Percentiles rank a stretch among this genome's conserved stretches.
Conservation (phyloP, 2,888 invertebrate species). For the Cephus sareptanus region DNA sequence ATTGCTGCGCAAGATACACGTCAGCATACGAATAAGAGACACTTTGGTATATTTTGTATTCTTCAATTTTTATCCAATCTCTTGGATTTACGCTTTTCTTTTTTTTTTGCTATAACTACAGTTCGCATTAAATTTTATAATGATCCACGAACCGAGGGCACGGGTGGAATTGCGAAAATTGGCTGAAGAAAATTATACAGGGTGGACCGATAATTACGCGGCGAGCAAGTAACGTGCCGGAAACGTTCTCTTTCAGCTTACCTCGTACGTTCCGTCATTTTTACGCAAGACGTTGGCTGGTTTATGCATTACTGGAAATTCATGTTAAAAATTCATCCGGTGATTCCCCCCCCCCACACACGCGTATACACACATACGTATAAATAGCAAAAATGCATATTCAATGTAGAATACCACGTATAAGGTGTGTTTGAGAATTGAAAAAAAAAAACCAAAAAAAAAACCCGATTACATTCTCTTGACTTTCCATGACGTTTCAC, state of each 20-base stretch:
- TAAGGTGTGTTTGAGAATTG: not conserved
- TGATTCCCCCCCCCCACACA: not conserved
- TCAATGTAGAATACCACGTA: not conserved
- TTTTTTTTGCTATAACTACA: not conserved
- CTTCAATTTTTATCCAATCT: not conserved
- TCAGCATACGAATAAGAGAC: not conserved
- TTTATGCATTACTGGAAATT: not conserved
- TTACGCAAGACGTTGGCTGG: not conserved
- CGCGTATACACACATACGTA: not conserved
- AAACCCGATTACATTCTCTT: not conserved
- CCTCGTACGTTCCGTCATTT: not conserved
- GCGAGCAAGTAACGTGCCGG: not conserved
- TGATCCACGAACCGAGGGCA: not conserved
- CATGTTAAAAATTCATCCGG: not conserved
- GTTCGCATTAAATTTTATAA: not conserved
- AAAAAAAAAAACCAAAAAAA: too few relatives aligned
- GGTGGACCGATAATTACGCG: conserved; percentile 3
- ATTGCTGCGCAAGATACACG: conserved; percentile 41
- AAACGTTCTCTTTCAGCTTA: conserved; percentile 4
- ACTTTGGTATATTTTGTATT: not conserved
- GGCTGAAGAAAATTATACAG: not conserved
- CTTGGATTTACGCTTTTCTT: not conserved
- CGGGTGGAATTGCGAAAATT: not conserved
- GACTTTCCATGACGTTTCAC: not conserved
- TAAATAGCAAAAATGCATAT: not conserved